Conservation (phyloP, 2,797 vertebrate species). For the Syndactyla subalaris region DNA sequence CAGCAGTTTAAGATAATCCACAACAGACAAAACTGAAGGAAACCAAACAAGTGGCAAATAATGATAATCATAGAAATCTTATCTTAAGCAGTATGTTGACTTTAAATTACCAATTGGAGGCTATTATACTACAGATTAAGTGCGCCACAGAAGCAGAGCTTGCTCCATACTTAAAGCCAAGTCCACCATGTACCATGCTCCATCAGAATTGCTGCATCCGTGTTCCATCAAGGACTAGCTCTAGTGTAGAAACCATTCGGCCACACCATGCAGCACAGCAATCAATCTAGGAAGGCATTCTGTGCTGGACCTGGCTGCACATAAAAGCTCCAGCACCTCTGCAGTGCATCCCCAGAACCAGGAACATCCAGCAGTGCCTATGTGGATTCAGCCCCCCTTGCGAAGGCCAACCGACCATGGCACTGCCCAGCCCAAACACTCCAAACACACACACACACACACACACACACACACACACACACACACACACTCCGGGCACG, state of each 20-base stretch:
- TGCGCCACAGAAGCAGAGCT: background rate
- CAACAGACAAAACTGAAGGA: background rate
- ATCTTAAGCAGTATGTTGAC: background rate
- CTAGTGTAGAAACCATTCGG: background rate
- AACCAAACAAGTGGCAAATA: background rate
- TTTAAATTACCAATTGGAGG: background rate
- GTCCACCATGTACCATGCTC: rapidly evolving
- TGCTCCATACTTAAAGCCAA: background rate
- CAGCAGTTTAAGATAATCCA: background rate
- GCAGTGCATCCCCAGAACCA: background rate
- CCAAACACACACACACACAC: too few species aligned
- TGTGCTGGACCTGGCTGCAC: background rate
- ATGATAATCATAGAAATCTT: background rate
- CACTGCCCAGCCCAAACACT: background rate
- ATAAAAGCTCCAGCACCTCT: background rate
- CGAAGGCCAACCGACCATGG: rapidly evolving
- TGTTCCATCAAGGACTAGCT: rapidly evolving
- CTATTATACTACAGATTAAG: background rate
- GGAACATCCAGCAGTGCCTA: background rate
- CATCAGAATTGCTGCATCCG: background rate
- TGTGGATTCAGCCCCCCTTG: rapidly evolving
- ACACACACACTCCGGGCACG: too few species aligned
- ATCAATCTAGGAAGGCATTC: background rate
- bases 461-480: too few species aligned
- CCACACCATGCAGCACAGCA: background rate